Base-by-base conservation (phyloP, 2,797 vertebrate genomes). In the Malacoctenus gilli region DNA sequence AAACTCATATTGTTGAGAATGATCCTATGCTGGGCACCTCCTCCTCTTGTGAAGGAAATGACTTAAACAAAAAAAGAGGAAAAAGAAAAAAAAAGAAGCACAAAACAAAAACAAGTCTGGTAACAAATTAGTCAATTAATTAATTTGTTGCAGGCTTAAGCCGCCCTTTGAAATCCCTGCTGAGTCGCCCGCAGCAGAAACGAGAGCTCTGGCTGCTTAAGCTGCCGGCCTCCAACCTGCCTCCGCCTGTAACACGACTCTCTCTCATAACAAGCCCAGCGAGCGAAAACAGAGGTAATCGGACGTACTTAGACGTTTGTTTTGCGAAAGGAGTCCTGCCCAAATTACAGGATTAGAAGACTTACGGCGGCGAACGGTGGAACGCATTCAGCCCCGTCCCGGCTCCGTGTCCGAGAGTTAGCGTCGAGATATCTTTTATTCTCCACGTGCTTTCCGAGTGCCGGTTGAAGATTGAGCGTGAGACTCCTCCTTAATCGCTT, bases 121-220 rank as follows among this genome's bases (percentile, higher is more conserved):
- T 14, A 49, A 65, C 47, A 72, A 66, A 62, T 79, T 30, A 67
- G 0, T 20, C 64, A 47, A 66, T 68, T 7, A 68, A 68, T 85
- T 16, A 52, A 73, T 78, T 77, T 80, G 51, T 65, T 61, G 39
- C 42, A 51, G 68, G 63, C 48, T 82, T 64, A 68, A 68, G 41
- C 50, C 35, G 59, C 16, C 20, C 52, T 76, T 72, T 79, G 57
- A 77, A 50, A 56, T 42, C 19, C 57, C 14, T 61, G 47, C 66
- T 60, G 14, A 12, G 68, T 64, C 54, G 70, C 59, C 77, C 65
- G 47, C 49, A 67, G 76, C 59, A 68, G 78, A 80, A 82, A 81
- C 3, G 2, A 64, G 72, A 85, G 68, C 64, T 49, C 42, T 51
- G 10, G 3, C n/a, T 36, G 58, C 49, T 72, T 68, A 75, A 79